Evolutionary conservation across 2,888 invertebrate species (phyloP), one percentile per base, ranked within the genome.

Genomic region (Athetis lepigone): DNA sequence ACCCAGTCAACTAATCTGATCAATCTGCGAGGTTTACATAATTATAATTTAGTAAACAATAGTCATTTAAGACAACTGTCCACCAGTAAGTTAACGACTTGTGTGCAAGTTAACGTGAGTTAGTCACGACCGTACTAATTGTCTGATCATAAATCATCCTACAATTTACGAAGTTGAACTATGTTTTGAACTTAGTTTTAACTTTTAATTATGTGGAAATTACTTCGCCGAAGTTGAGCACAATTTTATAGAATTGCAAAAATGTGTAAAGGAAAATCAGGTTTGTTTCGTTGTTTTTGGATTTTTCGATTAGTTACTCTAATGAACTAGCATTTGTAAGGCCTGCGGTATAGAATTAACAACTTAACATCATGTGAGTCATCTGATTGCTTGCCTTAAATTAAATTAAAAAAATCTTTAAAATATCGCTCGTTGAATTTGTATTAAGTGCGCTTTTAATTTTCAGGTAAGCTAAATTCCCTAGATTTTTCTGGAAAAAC

Each of bases 81-180:
- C 58, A 76, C 39, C 47, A 13, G 33, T 33, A 33, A 33, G 33
- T 13, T 54, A 45, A 59, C 51, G 77, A 60, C 43, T 70, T 47
- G 47, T 36, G 73, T 66, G 51, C 40, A 47, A 66, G 49, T 65
- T 70, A 70, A 79, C 61, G 61, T 23, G 23, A 46, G 51, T 49
- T 73, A 78, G 84, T 83, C 88, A 86, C 86, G 85, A 82, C 50
- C 64, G 21, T 49, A 60, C 57, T 84, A 85, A 84, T 83, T 78
- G 74, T 49, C 47, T 75, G 77, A 69, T 77, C 77, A 84, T 82
- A 74, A 82, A 78, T 84, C 78, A 75, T 74, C 51, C 19, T 23
- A 23, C 33, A 64, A 66, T 68, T 67, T 62, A 56, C 47, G 36
- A 70, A 67, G 16, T 51, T 6, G 7, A 46, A 66, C 59, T 71